Percentiles rank a stretch among this genome's conserved stretches.
Evolutionary conservation across 2,797 vertebrate genomes (phyloP).

Genomic region (Oreochromis mossambicus): DNA sequence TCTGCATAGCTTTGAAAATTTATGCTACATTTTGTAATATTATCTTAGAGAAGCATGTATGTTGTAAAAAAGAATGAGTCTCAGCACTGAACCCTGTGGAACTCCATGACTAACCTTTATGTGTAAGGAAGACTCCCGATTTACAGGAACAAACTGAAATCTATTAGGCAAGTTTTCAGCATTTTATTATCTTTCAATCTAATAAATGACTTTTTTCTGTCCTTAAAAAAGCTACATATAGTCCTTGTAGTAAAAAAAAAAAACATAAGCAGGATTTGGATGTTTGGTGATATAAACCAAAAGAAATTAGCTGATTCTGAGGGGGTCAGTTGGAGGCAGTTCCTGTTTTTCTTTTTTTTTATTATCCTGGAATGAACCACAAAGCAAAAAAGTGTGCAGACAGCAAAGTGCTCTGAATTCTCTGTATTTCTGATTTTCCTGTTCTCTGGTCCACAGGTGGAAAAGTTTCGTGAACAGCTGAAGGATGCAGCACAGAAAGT

Average conservation of each 20-base stretch:
- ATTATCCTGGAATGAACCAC: not conserved
- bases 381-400: not conserved
- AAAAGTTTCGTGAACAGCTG: slow-evolving; percentile 75
- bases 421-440: not conserved
- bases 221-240: not conserved
- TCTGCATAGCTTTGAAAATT: not conserved
- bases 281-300: not conserved
- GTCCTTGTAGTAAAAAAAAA: not conserved
- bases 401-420: not conserved
- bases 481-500: slow-evolving; percentile 63
- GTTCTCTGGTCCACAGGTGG: slow-evolving; percentile 66
- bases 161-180: not conserved
- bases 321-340: not conserved
- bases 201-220: not conserved
- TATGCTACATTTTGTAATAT: not conserved
- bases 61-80: not conserved
- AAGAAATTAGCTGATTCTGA: not conserved
- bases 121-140: not conserved
- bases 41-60: not conserved
- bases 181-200: not conserved
- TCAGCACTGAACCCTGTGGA: not conserved
- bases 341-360: not conserved
- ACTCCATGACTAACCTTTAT: not conserved
- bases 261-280: not conserved
- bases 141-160: not conserved